Conservation (phyloP, 1,140 invertebrate species). For the Drosophila truncata region DNA sequence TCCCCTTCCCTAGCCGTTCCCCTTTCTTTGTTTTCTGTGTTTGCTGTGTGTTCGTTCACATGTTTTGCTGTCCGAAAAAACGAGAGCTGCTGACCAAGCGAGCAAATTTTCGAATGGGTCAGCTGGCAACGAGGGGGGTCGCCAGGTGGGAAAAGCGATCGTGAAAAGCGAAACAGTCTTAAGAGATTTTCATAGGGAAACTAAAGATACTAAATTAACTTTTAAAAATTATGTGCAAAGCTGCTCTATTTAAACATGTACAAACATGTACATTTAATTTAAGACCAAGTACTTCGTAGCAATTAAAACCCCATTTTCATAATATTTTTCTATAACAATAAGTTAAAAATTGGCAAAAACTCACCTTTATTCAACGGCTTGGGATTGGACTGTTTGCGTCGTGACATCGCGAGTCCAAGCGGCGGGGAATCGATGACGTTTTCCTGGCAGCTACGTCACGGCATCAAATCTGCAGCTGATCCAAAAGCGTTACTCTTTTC, state of each 20-base stretch:
- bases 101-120: slow-evolving; percentile 29
- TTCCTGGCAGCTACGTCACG: slow-evolving; percentile 49
- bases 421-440: slow-evolving; percentile 25
- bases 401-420: slow-evolving; percentile 85
- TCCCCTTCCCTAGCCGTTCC: neutral
- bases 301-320: neutral
- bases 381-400: slow-evolving; percentile 87
- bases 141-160: slow-evolving; percentile 36
- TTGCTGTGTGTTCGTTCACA: slow-evolving; percentile 56
- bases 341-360: neutral
- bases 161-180: slow-evolving; percentile 19
- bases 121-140: slow-evolving; percentile 16
- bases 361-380: slow-evolving; percentile 87
- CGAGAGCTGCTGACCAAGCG: slow-evolving; percentile 38
- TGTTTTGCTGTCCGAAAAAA: slow-evolving; percentile 48
- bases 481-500: slow-evolving; percentile 26
- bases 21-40: slow-evolving; percentile 50
- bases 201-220: too few species aligned
- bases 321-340: neutral
- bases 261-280: too few species aligned
- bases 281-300: neutral
- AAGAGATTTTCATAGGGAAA: neutral
- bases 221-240: too few species aligned
- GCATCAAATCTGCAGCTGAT: slow-evolving; percentile 58
- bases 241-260: too few species aligned